Evolutionary conservation across 2,888 invertebrate genomes (phyloP).

Genomic region (Anthophora plumipes): DNA sequence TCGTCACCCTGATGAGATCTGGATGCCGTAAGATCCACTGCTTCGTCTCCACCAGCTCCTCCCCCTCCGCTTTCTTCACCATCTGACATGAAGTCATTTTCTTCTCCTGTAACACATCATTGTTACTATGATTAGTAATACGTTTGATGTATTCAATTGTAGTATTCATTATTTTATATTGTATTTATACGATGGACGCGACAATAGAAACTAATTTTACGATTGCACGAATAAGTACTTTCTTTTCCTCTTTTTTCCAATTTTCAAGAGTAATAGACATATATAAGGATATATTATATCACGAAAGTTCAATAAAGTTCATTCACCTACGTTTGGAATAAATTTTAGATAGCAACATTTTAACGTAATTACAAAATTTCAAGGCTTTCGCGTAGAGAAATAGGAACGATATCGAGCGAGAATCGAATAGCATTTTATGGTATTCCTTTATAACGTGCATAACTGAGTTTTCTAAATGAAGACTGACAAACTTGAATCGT

Average conservation of each 20-base stretch:
- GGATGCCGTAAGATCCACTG: constrained; percentile 86
- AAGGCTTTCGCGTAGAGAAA: neutral
- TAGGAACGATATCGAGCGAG: neutral
- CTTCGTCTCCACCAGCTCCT: constrained; percentile 78
- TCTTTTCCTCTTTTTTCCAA: no score
- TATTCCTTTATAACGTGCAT: constrained; percentile 2
- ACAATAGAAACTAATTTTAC: no score
- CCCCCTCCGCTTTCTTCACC: constrained; percentile 85
- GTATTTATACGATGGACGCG: no score
- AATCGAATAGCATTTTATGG: neutral
- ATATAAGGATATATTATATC: no score
- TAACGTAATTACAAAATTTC: neutral
- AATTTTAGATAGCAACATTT: no score
- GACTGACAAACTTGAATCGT: constrained; percentile 14
- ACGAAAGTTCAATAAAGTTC: no score
- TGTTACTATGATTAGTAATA: constrained; percentile 2
- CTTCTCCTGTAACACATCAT: constrained; percentile 88
- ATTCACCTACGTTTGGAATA: neutral
- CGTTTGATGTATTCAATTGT: no score
- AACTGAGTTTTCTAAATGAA: neutral
- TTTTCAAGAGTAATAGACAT: no score
- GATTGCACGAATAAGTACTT: no score
- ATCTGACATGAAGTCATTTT: constrained; percentile 89
- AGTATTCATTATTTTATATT: no score
- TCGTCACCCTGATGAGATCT: constrained; percentile 91